Evolutionary conservation across 2,113 vertebrate species (phyloP).

Genomic region (Spilogale gracilis): DNA sequence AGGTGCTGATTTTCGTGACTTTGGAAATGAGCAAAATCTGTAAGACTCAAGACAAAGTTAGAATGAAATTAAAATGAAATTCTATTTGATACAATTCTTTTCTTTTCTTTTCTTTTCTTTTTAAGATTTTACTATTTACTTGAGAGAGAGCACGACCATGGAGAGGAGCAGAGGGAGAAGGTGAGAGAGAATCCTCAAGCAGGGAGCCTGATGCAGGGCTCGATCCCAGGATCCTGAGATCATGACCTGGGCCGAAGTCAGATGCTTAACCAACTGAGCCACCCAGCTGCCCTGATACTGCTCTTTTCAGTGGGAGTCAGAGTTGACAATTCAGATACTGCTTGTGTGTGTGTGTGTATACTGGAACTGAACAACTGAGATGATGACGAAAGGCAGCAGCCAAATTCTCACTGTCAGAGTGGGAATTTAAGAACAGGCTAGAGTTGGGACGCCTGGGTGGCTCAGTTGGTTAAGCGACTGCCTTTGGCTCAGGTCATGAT

Average conservation of each 20-base stretch:
- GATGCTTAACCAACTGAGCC: not conserved
- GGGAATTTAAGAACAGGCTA: not conserved
- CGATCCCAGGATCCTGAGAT: not conserved
- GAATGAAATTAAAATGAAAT: too few species aligned
- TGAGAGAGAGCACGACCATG: not conserved
- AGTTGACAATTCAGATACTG: not conserved
- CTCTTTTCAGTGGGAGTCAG: rapidly evolving
- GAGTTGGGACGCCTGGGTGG: too few species aligned
- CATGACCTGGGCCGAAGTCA: not conserved
- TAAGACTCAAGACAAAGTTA: not conserved
- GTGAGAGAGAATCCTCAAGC: not conserved
- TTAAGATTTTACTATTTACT: not conserved
- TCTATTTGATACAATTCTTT: not conserved
- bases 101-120: too few species aligned
- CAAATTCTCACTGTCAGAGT: not conserved
- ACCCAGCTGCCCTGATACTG: not conserved
- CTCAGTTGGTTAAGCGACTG: too few species aligned
- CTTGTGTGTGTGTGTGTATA: too few species aligned
- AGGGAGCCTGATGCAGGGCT: not conserved
- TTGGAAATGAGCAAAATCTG: not conserved
- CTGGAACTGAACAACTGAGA: not conserved
- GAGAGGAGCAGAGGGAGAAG: not conserved
- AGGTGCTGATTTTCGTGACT: not conserved
- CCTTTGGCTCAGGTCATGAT: too few species aligned
- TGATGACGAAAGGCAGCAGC: not conserved